These are phyloP conservation scores for Euclidia mi DNA, from an alignment of 2,888 invertebrate species.

Conservation along the genomic window DNA sequence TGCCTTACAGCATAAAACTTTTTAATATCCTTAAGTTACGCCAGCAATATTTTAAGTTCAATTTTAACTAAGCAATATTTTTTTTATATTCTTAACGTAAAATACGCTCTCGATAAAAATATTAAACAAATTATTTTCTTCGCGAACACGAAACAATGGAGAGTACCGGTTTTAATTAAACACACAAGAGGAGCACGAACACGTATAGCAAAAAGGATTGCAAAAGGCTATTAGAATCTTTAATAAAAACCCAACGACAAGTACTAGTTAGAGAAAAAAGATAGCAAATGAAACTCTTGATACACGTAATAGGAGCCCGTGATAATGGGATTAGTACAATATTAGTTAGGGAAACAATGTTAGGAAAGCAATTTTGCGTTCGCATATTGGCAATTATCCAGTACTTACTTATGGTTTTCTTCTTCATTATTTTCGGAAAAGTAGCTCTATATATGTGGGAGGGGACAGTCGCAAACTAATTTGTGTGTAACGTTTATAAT, in stretches of 20 bases:
- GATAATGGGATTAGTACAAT: constrained; percentile 82
- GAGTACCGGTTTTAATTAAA: constrained; percentile 54
- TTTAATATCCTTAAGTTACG: background rate
- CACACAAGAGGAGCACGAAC: constrained; percentile 28
- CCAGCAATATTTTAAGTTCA: constrained; percentile 10
- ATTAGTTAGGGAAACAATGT: constrained; percentile 87
- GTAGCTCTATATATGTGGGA: no score
- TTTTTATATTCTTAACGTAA: constrained; percentile 12
- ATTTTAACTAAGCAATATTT: constrained; percentile 21
- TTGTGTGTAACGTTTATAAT: background rate
- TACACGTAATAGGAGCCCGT: constrained; percentile 68
- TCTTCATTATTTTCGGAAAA: constrained; percentile 54
- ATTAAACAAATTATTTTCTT: constrained; percentile 39
- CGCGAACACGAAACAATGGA: constrained; percentile 14
- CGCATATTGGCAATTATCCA: constrained; percentile 88
- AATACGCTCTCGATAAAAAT: constrained; percentile 23
- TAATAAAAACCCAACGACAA: constrained; percentile 49
- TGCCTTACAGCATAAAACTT: background rate
- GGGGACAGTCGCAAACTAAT: background rate
- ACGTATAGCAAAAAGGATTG: constrained; percentile 45
- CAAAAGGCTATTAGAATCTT: constrained; percentile 49
- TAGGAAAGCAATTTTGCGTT: constrained; percentile 88
- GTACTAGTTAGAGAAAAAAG: constrained; percentile 54
- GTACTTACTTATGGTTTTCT: constrained; percentile 60
- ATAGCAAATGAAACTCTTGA: constrained; percentile 61